Evolutionary conservation across 2,797 vertebrate species (phyloP), one percentile per base, ranked within the genome.

Genomic region (Oryzias sinensis): DNA sequence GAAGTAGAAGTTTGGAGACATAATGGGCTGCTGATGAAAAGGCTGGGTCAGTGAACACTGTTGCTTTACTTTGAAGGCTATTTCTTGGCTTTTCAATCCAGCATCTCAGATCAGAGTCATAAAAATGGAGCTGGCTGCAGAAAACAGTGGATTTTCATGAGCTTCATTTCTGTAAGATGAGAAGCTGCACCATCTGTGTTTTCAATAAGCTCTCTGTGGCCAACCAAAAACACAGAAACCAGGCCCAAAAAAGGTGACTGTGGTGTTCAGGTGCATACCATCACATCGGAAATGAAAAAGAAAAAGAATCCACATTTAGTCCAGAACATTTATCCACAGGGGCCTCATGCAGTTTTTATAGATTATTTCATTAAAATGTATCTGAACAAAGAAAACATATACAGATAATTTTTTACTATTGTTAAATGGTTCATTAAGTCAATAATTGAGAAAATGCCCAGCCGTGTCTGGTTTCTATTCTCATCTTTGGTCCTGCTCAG

Each of bases 11-110:
- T 46, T 18, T 59, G 47, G 43, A 57, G 45, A 62, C 27, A 14
- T 24, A 20, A 14, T 55, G 24, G 29, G 4, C 29, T 14, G 40
- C 47, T 53, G 13, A 46, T 33, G 18, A 53, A 27, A 58, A 15
- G 20, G 15, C 41, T 43, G 14, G 51, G 16, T 65, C 56, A 51
- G 56, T 44, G 29, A 69, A 58, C 45, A 62, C 18, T 41, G 44
- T 63, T 53, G 43, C 25, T 25, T 15, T 2, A 52, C 43, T 13
- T 5, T 17, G 17, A 5, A 18, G 43, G 33, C 24, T 58, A 29
- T 47, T 5, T 2, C 18, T 45, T 45, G 43, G 33, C 11, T 49
- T 56, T 50, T 53, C 7, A 37, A 13, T 52, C 25, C 2, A 50
- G 44, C 14, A 48, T 49, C 44, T 57, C 29, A 40, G 42, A 50